Evolutionary conservation across 92 coral and sea anemone genomes (phyloP).

Genomic region (Scolanthus callimorphus): DNA sequence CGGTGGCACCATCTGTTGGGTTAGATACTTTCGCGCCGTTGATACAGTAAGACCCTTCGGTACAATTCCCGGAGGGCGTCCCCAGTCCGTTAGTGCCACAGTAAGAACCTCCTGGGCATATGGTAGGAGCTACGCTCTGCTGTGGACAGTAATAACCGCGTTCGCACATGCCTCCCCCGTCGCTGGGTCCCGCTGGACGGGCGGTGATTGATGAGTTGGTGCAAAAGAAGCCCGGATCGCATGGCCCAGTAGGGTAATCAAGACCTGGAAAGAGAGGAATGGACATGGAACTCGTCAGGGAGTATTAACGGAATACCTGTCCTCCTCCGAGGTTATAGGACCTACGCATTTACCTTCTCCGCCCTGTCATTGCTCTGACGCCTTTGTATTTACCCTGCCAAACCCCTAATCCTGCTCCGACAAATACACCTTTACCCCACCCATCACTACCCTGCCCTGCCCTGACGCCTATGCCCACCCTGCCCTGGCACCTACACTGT

Average conservation of each 20-base stretch:
- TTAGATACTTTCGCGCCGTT: constrained; percentile 54
- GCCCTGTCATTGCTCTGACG: too few relatives aligned
- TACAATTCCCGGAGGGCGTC: constrained; percentile 75
- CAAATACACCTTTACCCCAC: too few relatives aligned
- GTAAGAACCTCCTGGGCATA: constrained; percentile 66
- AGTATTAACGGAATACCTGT: background rate
- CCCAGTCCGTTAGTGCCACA: constrained; percentile 64
- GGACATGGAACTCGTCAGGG: background rate
- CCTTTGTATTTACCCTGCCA: too few relatives aligned
- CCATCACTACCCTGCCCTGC: too few relatives aligned
- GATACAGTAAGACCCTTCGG: constrained; percentile 84
- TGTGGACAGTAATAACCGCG: constrained; percentile 85
- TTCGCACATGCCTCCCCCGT: constrained; percentile 86
- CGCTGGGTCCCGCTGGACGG: constrained; percentile 45
- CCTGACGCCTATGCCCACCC: too few relatives aligned
- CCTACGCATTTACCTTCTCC: too few relatives aligned
- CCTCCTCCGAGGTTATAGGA: too few relatives aligned
- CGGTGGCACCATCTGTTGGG: constrained; percentile 74
- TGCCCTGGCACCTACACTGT: too few relatives aligned
- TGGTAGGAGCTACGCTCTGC: constrained; percentile 64
- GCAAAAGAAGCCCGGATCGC: constrained; percentile 86
- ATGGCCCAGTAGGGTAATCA: constrained; percentile 68
- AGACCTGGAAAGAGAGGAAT: constrained; percentile 44
- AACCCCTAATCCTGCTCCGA: too few relatives aligned
- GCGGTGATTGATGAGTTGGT: constrained; percentile 71